Evolutionary conservation across 2,113 vertebrate species (phyloP), one percentile per base, ranked within the genome.

Genomic region (Poecile atricapillus): DNA sequence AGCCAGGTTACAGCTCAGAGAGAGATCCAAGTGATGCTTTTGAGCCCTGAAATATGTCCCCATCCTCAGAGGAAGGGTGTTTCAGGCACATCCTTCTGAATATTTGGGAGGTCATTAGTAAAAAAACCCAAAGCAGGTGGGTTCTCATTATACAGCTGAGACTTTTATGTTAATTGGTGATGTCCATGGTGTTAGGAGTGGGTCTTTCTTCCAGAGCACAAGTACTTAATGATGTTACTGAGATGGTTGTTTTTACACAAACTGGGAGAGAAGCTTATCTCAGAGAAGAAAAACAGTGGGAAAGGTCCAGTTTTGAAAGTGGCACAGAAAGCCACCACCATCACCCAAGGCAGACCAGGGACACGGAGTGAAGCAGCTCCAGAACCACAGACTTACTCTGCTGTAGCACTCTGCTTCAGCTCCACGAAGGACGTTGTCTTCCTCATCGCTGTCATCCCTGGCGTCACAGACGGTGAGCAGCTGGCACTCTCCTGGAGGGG

Each of bases 401-500:
- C 94, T 96, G 90, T 96, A 96, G 83, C 65, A 68, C 43, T 95
- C 98, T 35, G 97, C 97, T 69, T 98, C 98, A 46, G 97, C 73
- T 10, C 87, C 43, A 22, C 95, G 89, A 18, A 96, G 73, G 7
- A 46, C 83, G 0, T 49, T 73, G 0, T 97, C 97, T n/a, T 97
- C 93, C 0, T 97, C 98, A 19, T 98, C 96, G 0, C 97, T 96
- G 49, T 97, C 83, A 0, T 67, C 80, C 58, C 84, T 85, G 2
- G 21, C 30, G 1, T 60, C 69, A 18, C 94, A 44, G 0, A 52
- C 78, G 7, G 67, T 15, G 21, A 83, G 81, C 24, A 85, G 81
- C 70, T 96, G 97, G 65, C 96, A 91, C 39, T 90, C 97, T 67
- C 97, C 98, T 98, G 95, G 17, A 81, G 35, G 43, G 33, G 74